A percentile compares a stretch with the other conserved stretches of the same genome.
Conservation (phyloP, 1,140 invertebrate species). For the Zaprionus taronus region DNA sequence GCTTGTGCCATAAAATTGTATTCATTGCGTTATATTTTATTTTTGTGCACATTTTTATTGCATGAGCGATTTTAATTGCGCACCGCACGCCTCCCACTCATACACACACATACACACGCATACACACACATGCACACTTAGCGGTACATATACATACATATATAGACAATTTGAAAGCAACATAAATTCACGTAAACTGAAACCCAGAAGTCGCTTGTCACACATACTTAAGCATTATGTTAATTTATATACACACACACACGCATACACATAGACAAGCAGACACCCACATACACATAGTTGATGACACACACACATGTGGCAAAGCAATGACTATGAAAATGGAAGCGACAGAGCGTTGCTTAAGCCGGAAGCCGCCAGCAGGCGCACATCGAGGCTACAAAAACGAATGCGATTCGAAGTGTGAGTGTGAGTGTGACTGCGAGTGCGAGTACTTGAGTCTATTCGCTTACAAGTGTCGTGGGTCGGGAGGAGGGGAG, state of each 20-base stretch:
- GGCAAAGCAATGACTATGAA: slow-evolving; percentile 62
- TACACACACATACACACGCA: neutral
- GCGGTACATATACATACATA: slow-evolving; percentile 33
- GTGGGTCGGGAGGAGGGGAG: neutral
- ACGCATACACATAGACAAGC: slow-evolving; percentile 3
- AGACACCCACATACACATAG: slow-evolving; percentile 25
- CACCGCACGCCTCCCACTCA: slow-evolving; percentile 6
- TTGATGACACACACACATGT: slow-evolving; percentile 11
- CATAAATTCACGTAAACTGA: slow-evolving; percentile 76
- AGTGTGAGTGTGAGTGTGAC: neutral
- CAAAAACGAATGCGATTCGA: slow-evolving; percentile 30
- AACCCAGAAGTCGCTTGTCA: slow-evolving; percentile 80
- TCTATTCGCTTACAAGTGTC: slow-evolving; percentile 17
- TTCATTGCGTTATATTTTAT: slow-evolving; percentile 30
- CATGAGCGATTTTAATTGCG: slow-evolving; percentile 69
- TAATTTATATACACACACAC: slow-evolving; percentile 72
- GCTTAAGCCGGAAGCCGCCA: slow-evolving; percentile 73
- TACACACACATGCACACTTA: slow-evolving; percentile 17
- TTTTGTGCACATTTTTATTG: slow-evolving; percentile 60
- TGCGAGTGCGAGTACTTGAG: slow-evolving; percentile 28
- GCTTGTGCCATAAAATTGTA: slow-evolving; percentile 54
- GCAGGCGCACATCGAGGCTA: slow-evolving; percentile 46
- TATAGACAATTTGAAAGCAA: slow-evolving; percentile 72
- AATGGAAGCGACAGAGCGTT: slow-evolving; percentile 79
- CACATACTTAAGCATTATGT: slow-evolving; percentile 81